Evolutionary conservation across 2,113 vertebrate species (phyloP), one percentile per base, ranked within the genome.

Genomic region (Cottus gobio): DNA sequence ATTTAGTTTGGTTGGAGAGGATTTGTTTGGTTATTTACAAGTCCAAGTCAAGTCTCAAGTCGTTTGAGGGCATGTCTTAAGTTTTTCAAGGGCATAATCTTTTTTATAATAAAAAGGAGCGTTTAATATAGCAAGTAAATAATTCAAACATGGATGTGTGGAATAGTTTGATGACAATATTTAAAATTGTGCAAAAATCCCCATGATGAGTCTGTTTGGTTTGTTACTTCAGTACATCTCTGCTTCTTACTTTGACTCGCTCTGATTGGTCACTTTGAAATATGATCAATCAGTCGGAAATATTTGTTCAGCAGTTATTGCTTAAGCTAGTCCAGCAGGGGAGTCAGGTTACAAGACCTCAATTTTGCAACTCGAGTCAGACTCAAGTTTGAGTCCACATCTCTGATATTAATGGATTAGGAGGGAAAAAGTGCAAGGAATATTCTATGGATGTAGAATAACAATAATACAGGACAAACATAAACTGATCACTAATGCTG

Each of bases 31-130:
- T 50, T 65, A 39, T 58, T 76, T 50, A 65, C 1, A 36, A 36
- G 36, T 57, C 48, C 30, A 73, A 48, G 57, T 50, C 37, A 60
- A 58, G 54, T n/a, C 36, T 48, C 11, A 69, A n/a, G 20, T 44
- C 7, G 60, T 44, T 13, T 34, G 3, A 44, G 12, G 10, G 26
- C 2, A 62, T 36, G 5, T 62, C 6, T 26, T 8, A 37, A 26
- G n/a, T 44, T 44, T n/a, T 48, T 24, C 54, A 11, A 4, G 9
- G 37, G 5, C 28, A 20, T 37, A 30, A 16, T 44, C 16, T 31
- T n/a, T 4, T 30, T 61, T 61, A 1, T 31, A 46, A 42, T 22
- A 3, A 16, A 24, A 42, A 1, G 6, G 3, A 12, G 4, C 5
- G 34, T 48, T 48, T 34, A n/a, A 52, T 7, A 0, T 63, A 5